Percentiles rank a stretch among this genome's conserved stretches.
Conservation (phyloP, 2,113 vertebrate genomes). For the Rhombomys opimus region DNA sequence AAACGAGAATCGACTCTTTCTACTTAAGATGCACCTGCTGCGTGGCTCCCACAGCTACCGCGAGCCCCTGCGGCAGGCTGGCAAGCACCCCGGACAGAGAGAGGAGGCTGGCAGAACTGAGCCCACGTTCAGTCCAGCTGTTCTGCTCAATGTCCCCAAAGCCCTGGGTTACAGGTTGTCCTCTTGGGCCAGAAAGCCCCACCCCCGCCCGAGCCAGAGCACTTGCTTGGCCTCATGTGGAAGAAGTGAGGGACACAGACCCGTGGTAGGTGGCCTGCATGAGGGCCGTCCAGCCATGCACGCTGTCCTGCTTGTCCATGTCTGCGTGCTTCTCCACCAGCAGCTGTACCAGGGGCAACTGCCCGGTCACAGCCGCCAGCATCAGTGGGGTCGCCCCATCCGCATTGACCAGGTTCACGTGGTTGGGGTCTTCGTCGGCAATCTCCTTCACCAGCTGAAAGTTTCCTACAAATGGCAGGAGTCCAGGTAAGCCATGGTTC, state of each 20-base stretch:
- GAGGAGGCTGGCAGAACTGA: accelerated
- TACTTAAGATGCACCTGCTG: neutral
- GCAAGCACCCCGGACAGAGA: accelerated
- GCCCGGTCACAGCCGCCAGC: slow-evolving; percentile 96
- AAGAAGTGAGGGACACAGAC: slow-evolving; percentile 82
- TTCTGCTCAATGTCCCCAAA: neutral
- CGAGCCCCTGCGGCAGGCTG: neutral
- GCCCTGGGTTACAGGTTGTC: neutral
- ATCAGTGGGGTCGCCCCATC: slow-evolving; percentile 97
- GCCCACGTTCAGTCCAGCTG: accelerated
- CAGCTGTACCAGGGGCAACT: slow-evolving; percentile 94
- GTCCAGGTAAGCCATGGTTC: neutral
- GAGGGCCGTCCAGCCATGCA: slow-evolving; percentile 97
- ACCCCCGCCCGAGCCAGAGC: neutral
- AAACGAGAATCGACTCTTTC: neutral
- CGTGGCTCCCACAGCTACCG: accelerated
- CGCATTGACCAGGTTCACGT: slow-evolving; percentile 94
- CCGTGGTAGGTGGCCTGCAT: slow-evolving; percentile 99
- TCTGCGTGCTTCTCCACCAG: slow-evolving; percentile 95
- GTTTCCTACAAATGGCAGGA: slow-evolving; percentile 87
- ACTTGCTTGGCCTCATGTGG: neutral
- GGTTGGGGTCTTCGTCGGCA: slow-evolving; percentile 92
- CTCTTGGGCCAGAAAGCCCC: neutral
- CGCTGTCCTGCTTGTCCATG: slow-evolving; percentile 94
- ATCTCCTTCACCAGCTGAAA: slow-evolving; percentile 96